Base-by-base conservation (phyloP, 2,888 invertebrate species). In the Rhamnusium bicolor region DNA sequence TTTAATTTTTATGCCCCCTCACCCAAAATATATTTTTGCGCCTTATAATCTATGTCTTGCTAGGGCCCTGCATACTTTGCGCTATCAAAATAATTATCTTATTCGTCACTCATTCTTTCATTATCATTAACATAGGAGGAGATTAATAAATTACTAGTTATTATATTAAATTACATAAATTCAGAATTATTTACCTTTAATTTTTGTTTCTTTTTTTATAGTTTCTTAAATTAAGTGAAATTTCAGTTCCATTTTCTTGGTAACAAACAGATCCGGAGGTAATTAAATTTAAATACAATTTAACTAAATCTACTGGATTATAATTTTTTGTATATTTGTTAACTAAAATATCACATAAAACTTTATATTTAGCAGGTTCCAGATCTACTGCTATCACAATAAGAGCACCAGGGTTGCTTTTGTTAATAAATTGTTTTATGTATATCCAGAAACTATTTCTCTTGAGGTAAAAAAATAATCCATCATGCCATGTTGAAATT, bases 251-350 rank as follows among this genome's bases (percentile, higher is more conserved):
- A 74, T 82, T 83, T 32, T 81, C 78, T 32, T 81, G 79, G 8
- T 75, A 60, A 10, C 61, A 71, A 67, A 78, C 77, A 2, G 71
- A 54, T 12, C 80, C 81, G 14, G 67, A 73, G 7, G 72, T 77
- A 51, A 76, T 80, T 10, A 78, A 58, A 27, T 76, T 79, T 58
- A 81, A 73, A 62, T 82, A 82, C 14, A 82, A 68, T 29, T 74
- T 74, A 10, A 82, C 81, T 47, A 82, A 47, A 47, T 79, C 77
- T 16, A 81, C 79, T 6, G 81, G 78, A 72, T 81, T 80, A 21
- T 51, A 71, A n/a, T 51, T 61, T 54, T 72, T 71, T 51, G 65
- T 63, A 71, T 80, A 82, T 40, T 69, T 69, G 40, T 73, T 75
- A 27, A 62, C 68, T n/a, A 82, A 68, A 32, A 77, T 71, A 14